A percentile compares a stretch with the other conserved stretches of the same genome.
Evolutionary conservation across 2,797 vertebrate genomes (phyloP).

Genomic region (Leuciscus waleckii): DNA sequence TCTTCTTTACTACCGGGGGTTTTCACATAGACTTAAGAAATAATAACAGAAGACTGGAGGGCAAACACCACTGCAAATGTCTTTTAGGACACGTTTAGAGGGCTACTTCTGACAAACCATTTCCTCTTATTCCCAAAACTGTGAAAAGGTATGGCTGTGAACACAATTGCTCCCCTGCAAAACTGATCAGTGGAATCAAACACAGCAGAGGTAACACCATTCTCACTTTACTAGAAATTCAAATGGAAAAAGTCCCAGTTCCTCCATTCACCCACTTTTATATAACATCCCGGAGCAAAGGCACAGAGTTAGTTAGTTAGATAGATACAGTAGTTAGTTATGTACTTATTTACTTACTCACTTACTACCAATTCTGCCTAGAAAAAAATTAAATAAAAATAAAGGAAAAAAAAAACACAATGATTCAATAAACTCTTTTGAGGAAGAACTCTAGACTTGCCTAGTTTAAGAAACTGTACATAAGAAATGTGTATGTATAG

Average conservation of each 20-base stretch:
- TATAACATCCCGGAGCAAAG: background rate
- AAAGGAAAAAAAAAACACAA: too few relatives aligned
- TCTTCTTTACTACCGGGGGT: constrained; percentile 32
- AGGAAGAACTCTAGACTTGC: background rate
- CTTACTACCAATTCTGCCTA: background rate
- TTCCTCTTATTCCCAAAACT: constrained; percentile 8
- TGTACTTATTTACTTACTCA: background rate
- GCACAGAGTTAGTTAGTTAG: too few relatives aligned
- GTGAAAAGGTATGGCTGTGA: constrained; percentile 7
- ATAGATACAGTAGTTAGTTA: too few relatives aligned
- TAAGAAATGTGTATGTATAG: background rate
- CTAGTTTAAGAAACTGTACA: background rate
- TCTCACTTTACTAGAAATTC: background rate
- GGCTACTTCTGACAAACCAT: background rate
- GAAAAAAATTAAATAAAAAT: too few relatives aligned
- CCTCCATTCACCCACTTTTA: constrained; percentile 8
- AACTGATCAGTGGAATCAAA: background rate
- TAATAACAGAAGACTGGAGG: constrained; percentile 35
- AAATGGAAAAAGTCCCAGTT: background rate
- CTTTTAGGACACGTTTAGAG: constrained; percentile 28
- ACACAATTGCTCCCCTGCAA: background rate
- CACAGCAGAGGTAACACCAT: background rate
- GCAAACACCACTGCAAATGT: constrained; percentile 23
- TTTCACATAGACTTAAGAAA: constrained; percentile 29
- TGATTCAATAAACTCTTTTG: background rate